Percentiles rank a stretch among this genome's conserved stretches.
These are phyloP conservation scores for Lutjanus argentimaculatus DNA, from an alignment of 2,797 vertebrate species.

Conservation along the genomic window DNA sequence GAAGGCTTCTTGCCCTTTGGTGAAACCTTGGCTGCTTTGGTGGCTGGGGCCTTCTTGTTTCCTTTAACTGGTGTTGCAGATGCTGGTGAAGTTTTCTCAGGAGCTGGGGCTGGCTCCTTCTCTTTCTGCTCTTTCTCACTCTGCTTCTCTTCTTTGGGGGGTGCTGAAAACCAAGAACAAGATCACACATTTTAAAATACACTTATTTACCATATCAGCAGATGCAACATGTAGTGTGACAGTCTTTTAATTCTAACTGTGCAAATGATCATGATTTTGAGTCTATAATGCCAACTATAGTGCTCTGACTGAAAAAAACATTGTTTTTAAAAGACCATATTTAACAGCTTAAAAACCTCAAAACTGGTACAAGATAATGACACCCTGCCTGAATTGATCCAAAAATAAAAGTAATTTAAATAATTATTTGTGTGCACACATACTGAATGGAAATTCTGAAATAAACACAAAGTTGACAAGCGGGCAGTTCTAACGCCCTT, in stretches of 20 bases:
- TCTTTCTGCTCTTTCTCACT: conserved; percentile 82
- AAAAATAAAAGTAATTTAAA: not conserved
- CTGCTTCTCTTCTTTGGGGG: conserved; percentile 79
- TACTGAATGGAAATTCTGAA: conserved; percentile 9
- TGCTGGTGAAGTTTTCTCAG: conserved; percentile 78
- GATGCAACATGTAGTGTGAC: not conserved
- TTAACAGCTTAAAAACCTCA: not conserved
- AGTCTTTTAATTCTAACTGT: not conserved
- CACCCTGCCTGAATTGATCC: not conserved
- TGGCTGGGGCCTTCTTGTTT: conserved; percentile 74
- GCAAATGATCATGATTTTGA: not conserved
- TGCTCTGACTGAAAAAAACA: not conserved
- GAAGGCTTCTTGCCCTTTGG: conserved; percentile 86
- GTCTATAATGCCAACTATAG: not conserved
- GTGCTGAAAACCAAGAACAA: conserved; percentile 75
- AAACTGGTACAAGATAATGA: not conserved
- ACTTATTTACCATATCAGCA: not conserved
- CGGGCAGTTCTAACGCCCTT: conserved; percentile 15
- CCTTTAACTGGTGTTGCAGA: conserved; percentile 59
- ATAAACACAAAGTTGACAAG: conserved; percentile 45
- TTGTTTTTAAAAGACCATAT: not conserved
- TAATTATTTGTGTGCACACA: not conserved
- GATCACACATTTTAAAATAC: conserved; percentile 50
- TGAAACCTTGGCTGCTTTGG: conserved; percentile 71
- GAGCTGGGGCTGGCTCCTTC: conserved; percentile 57